Base-by-base conservation (phyloP, 2,888 invertebrate species). In the Phragmatobia fuliginosa region DNA sequence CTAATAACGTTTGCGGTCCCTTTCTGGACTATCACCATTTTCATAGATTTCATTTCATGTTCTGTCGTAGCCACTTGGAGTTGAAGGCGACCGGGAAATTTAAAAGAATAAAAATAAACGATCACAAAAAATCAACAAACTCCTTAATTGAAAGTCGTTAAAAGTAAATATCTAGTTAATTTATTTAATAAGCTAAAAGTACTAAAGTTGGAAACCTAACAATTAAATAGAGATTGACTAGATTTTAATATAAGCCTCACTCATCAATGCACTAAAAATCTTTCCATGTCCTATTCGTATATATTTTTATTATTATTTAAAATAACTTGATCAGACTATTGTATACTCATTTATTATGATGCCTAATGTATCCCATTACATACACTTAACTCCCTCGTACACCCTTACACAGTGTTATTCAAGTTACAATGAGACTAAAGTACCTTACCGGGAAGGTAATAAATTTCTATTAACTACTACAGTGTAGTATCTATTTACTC, bases 381-480 rank as follows among this genome's bases (percentile, higher is more conserved):
- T 5, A 28, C 41, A 62, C 62, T 62, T 41, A 28, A 62, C 28
- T 62, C 41, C 38, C 62, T 41, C 62, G 28, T 28, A 62, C 38
- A 28, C 38, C 38, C 38, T 62, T 18, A 31, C 62, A 62, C 18
- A 2, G 36, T 62, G 28, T 62, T 38, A 38, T 38, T 18, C 41
- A 25, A 21, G 41, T 18, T 21, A 41, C 21, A 62, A 41, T 62
- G 28, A 25, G 28, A 28, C 38, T 28, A 41, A 28, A 62, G 28
- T 62, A 41, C 62, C 28, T 10, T 21, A 38, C 62, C 41, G 62
- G 41, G 28, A 8, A 28, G 10, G 28, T 62, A 62, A 62, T 41
- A 62, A 62, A 41, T 62, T 41, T 38, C 41, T 38, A 41, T 62
- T 62, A 62, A 62, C 62, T 28, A 56, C 52, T 56, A 56, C 28